Evolutionary conservation across 2,888 invertebrate genomes (phyloP), one percentile per base, ranked within the genome.

Genomic region (Halictus ligatus): DNA sequence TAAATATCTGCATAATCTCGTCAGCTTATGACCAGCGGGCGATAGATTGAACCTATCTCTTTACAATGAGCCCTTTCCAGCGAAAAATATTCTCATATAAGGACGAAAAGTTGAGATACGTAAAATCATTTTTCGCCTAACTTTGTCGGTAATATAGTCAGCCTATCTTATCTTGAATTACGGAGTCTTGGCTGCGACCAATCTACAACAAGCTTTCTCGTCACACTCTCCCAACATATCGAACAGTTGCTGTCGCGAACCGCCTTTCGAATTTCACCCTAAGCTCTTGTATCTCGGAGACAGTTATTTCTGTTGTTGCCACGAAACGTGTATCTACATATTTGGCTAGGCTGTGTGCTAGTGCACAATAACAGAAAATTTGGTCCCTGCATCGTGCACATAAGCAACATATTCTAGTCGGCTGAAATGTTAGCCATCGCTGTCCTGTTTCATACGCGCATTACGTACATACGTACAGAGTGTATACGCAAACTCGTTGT

Each of bases 301-400:
- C 71, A n/a, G 29, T 15, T 75, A 75, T 71, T 74, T 54, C 29
- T 50, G 13, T 29, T 35, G 71, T 18, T n/a, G 29, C 25, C 50
- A 50, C 15, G 8, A 18, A 29, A 48, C 48, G 15, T 75, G 76
- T 75, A 35, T 35, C 35, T 35, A 78, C 78, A 58, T 58, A n/a
- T 58, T 58, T n/a, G n/a, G n/a, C n/a, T 12, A 48, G 60, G 29
- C 46, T 54, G 43, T 75, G 46, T 75, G 48, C 58, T 54, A 54
- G 46, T 4, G 15, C 29, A 78, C 75, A 84, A 78, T 84, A 84
- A 73, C 83, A 54, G 84, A 83, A 84, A 78, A 83, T 83, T 72
- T 83, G 84, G 75, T 83, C 83, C 25, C 58, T 71, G n/a, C 46
- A 74, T 18, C 40, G 29, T 25, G 43, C 46, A 58, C 40, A 43